Conservation (phyloP, 2,113 vertebrate genomes). For the Loxodonta africana region DNA sequence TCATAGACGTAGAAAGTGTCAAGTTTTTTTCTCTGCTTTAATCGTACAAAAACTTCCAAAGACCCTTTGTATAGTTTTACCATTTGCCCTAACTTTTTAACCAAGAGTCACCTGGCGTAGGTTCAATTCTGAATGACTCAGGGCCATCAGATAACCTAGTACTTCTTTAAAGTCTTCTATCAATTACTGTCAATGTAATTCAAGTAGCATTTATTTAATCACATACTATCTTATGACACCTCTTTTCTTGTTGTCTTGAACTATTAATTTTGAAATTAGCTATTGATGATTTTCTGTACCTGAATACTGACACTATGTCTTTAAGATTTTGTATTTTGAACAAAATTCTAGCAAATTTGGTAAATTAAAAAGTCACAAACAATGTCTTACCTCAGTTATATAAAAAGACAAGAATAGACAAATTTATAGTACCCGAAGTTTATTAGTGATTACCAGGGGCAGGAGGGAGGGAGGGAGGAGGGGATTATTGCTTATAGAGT, state of each 20-base stretch:
- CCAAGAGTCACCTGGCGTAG: background rate
- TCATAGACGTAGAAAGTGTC: background rate
- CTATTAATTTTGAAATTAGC: constrained; percentile 41
- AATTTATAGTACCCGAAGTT: too few relatives aligned
- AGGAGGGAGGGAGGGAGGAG: too few relatives aligned
- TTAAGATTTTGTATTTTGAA: background rate
- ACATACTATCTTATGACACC: too few relatives aligned
- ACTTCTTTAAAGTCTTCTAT: too few relatives aligned
- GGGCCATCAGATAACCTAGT: background rate
- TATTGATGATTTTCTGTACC: background rate
- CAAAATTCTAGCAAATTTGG: background rate
- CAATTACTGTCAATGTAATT: too few relatives aligned
- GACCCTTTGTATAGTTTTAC: background rate
- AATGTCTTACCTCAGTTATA: too few relatives aligned
- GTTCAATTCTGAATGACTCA: background rate
- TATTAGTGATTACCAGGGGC: too few relatives aligned
- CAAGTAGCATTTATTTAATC: too few relatives aligned
- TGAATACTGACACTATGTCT: background rate
- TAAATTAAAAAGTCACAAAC: background rate
- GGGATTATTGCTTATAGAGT: too few relatives aligned
- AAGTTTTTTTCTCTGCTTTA: background rate
- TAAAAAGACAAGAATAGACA: too few relatives aligned
- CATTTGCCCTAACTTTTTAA: background rate
- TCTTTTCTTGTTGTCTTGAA: background rate
- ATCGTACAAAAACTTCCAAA: background rate